Percentiles rank a stretch among this genome's conserved stretches.
These are phyloP conservation scores for Conomelus anceps DNA, from an alignment of 2,888 invertebrate species.

Conservation along the genomic window DNA sequence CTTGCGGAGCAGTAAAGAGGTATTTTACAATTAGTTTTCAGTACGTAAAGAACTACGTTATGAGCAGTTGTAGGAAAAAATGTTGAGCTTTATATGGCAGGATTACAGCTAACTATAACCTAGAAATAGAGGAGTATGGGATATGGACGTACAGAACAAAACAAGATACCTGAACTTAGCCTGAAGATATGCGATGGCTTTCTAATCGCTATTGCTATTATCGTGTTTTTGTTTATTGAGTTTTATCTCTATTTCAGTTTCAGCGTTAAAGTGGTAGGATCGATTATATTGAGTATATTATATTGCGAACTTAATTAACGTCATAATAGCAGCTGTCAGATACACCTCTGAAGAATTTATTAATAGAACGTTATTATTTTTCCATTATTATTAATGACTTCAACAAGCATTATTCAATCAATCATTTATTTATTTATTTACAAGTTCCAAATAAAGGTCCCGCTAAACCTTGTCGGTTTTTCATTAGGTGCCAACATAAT, in stretches of 20 bases:
- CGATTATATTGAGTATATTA: neutral
- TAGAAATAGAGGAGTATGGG: too few species aligned
- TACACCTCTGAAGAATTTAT: neutral
- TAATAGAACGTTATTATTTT: neutral
- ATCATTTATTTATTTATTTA: too few species aligned
- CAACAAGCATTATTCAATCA: neutral
- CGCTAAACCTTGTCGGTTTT: too few species aligned
- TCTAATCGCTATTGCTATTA: neutral
- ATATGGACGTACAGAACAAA: neutral
- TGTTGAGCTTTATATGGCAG: too few species aligned
- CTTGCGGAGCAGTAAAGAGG: too few species aligned
- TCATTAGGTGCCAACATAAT: too few species aligned
- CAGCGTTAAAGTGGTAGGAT: neutral
- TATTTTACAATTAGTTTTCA: too few species aligned
- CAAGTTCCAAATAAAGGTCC: too few species aligned
- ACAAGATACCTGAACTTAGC: neutral
- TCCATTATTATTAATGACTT: neutral
- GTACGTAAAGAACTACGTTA: too few species aligned
- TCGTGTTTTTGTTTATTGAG: neutral
- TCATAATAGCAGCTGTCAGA: neutral
- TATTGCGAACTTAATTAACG: neutral
- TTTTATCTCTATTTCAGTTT: neutral
- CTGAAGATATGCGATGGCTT: neutral
- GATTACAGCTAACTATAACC: too few species aligned
- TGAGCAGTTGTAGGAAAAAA: too few species aligned